These are phyloP conservation scores for Cochlearius cochlearius DNA, from an alignment of 2,113 vertebrate genomes.

Conservation along the genomic window DNA sequence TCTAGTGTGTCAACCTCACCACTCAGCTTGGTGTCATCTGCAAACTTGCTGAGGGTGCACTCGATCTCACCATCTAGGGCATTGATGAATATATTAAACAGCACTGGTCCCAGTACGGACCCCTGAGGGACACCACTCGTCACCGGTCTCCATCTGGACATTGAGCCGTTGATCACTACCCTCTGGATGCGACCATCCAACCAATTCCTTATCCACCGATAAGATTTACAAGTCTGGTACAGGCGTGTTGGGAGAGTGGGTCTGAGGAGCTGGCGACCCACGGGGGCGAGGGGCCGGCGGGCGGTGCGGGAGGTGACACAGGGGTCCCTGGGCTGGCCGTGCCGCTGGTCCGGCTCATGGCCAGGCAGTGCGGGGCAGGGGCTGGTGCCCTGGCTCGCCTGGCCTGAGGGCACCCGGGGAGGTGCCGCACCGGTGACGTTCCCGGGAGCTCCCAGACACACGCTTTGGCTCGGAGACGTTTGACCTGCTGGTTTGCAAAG, in stretches of 20 bases:
- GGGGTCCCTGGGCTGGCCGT: not conserved
- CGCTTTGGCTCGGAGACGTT: fast-evolving
- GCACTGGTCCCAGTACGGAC: too few relatives aligned
- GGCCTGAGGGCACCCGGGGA: not conserved
- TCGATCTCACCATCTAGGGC: too few relatives aligned
- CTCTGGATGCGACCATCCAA: too few relatives aligned
- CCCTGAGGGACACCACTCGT: too few relatives aligned
- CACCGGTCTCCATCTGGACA: too few relatives aligned
- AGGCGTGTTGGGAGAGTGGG: fast-evolving
- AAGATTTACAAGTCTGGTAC: not conserved
- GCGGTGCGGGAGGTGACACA: not conserved
- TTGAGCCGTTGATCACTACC: too few relatives aligned
- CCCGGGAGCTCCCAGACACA: not conserved
- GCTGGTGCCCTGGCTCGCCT: fast-evolving
- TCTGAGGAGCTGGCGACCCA: not conserved
- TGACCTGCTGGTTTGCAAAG: not conserved
- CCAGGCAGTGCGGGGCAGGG: not conserved
- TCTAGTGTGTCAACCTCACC: too few relatives aligned
- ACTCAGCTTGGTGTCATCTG: too few relatives aligned
- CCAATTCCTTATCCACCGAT: too few relatives aligned
- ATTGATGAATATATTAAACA: too few relatives aligned
- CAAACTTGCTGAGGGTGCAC: too few relatives aligned
- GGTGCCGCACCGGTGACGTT: not conserved
- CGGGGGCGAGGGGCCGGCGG: not conserved
- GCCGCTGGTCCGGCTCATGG: not conserved